Evolutionary conservation across 92 coral and sea anemone genomes (phyloP).

Genomic region (Bergia puertoricense): DNA sequence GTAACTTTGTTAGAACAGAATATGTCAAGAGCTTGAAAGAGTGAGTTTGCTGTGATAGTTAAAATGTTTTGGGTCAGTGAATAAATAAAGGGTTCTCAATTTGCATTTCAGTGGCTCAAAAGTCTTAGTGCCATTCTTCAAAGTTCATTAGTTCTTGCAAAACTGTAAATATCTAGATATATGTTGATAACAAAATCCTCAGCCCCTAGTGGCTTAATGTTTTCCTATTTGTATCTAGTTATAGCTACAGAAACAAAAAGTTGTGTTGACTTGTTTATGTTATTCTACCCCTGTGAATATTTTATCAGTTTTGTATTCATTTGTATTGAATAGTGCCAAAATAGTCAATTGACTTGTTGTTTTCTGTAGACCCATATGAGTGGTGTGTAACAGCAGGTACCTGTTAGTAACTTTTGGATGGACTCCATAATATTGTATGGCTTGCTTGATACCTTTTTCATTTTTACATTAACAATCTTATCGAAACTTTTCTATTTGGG

Average conservation of each 20-base stretch:
- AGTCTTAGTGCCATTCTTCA: background rate
- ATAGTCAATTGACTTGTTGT: background rate
- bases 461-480: background rate
- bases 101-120: conserved; percentile 14
- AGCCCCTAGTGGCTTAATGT: background rate
- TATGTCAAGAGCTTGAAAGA: background rate
- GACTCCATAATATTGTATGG: background rate
- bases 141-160: background rate
- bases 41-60: background rate
- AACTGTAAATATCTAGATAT: background rate
- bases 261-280: conserved; percentile 2
- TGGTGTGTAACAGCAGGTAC: conserved; percentile 8
- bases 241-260: background rate
- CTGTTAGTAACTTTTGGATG: conserved; percentile 26
- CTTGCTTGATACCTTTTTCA: background rate
- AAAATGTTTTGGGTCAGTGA: conserved; percentile 34
- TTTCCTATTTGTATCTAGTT: background rate
- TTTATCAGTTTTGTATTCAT: conserved; percentile 18
- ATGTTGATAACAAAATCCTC: background rate
- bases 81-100: background rate
- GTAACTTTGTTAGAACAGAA: background rate
- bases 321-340: background rate
- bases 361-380: background rate
- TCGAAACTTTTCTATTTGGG: background rate
- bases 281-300: conserved; percentile 21